Conservation (phyloP, 92 coral and sea anemone species). For the Palythoa grandis region DNA sequence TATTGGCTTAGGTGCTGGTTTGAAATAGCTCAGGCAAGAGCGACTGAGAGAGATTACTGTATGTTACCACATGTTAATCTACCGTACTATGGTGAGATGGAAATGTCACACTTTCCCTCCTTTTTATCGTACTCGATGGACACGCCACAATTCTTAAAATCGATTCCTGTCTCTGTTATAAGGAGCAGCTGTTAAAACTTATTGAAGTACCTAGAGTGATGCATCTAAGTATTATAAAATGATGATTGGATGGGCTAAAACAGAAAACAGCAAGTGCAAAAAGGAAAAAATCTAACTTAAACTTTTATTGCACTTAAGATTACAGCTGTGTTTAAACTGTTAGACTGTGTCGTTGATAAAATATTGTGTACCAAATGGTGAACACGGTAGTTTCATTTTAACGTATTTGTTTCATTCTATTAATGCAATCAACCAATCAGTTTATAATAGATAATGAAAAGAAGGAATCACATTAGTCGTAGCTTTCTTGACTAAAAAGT, state of each 20-base stretch:
- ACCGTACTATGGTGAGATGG: neutral
- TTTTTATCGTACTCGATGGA: neutral
- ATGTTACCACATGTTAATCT: neutral
- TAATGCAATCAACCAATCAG: slow-evolving; percentile 2
- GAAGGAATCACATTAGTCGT: neutral
- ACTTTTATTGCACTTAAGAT: too few relatives aligned
- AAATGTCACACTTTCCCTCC: neutral
- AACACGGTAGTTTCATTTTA: neutral
- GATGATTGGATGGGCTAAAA: too few relatives aligned
- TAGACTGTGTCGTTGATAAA: neutral
- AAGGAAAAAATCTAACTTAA: too few relatives aligned
- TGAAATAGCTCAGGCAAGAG: neutral
- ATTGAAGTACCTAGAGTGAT: neutral
- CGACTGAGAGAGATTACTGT: neutral
- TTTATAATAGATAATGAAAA: neutral
- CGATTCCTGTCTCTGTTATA: slow-evolving; percentile 41
- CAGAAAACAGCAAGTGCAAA: too few relatives aligned
- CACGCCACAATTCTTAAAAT: neutral
- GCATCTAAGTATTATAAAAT: neutral
- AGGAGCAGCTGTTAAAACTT: slow-evolving; percentile 4
- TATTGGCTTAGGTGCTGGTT: neutral
- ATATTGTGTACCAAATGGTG: neutral
- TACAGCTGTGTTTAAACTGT: too few relatives aligned
- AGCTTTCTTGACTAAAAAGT: too few relatives aligned
- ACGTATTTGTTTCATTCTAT: neutral